Conservation (phyloP, 2,113 vertebrate genomes). For the Takifugu bimaculatus region DNA sequence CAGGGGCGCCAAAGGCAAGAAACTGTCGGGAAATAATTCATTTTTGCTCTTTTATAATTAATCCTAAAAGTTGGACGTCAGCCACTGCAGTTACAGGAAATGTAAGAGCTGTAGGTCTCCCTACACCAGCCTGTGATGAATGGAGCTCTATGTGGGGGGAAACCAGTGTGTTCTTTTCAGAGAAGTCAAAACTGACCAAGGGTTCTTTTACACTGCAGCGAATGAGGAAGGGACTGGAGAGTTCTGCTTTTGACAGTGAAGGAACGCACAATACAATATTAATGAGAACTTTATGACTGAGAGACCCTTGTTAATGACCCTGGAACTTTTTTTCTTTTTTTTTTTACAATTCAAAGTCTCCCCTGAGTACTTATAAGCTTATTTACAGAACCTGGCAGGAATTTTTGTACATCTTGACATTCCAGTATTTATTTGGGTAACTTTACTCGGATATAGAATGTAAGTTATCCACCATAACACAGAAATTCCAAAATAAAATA, state of each 20-base stretch:
- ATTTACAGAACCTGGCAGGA: constrained; percentile 62
- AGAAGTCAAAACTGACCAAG: constrained; percentile 77
- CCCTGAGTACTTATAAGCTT: constrained; percentile 51
- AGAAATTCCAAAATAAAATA: constrained; percentile 26
- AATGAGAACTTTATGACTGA: constrained; percentile 7
- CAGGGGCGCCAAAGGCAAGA: constrained; percentile 54
- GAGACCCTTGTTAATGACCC: constrained; percentile 47
- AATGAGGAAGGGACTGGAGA: constrained; percentile 55
- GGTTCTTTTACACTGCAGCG: constrained; percentile 74
- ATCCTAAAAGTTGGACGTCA: constrained; percentile 83
- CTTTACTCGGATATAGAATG: constrained; percentile 41
- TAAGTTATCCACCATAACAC: constrained; percentile 34
- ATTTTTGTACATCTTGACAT: constrained; percentile 10
- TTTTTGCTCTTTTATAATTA: constrained; percentile 76
- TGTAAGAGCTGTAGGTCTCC: constrained; percentile 82
- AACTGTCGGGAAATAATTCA: constrained; percentile 88
- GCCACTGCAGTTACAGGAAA: constrained; percentile 88
- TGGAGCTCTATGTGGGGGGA: constrained; percentile 88
- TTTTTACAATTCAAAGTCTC: constrained; percentile 66
- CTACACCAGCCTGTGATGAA: constrained; percentile 86
- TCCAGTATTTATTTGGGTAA: constrained; percentile 4
- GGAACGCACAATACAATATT: no score
- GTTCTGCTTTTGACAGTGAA: no score
- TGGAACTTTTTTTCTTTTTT: constrained; percentile 34
- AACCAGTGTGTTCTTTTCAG: constrained; percentile 82